phyloP scores from a whole-genome alignment of 1,140 invertebrate species.

The Sycophaga agraensis region DNA sequence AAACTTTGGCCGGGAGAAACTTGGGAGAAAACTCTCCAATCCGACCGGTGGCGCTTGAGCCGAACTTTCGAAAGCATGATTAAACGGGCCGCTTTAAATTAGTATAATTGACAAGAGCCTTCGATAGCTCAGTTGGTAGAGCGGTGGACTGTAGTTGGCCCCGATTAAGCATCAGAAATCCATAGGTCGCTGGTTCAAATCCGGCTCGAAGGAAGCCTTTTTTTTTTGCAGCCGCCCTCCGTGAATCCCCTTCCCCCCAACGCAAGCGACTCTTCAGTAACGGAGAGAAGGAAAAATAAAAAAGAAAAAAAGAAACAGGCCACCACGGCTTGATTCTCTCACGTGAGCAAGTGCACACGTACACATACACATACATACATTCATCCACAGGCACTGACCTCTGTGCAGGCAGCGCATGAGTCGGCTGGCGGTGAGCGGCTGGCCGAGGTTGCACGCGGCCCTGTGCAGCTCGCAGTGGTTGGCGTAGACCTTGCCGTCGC shows the following conservation, averaged over 20 bases:
- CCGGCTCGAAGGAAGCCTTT: constrained; percentile 49
- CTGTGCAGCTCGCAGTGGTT: constrained; percentile 78
- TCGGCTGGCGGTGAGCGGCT: constrained; percentile 62
- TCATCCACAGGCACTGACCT: constrained; percentile 37
- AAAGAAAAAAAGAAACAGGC: constrained; percentile 11
- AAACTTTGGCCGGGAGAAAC: no score
- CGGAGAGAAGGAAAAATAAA: neutral
- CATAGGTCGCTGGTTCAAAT: constrained; percentile 54
- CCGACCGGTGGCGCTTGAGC: no score
- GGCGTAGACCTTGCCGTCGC: constrained; percentile 71
- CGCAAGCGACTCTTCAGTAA: no score
- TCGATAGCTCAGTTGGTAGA: constrained; percentile 87
- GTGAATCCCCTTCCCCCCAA: no score
- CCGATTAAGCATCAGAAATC: constrained; percentile 24
- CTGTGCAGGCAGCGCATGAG: constrained; percentile 57
- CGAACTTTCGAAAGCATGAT: no score
- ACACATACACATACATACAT: no score
- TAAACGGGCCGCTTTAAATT: no score
- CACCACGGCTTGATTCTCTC: no score
- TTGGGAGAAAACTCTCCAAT: no score
- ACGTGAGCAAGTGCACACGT: no score
- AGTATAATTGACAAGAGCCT: constrained; percentile 51
- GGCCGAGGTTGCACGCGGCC: constrained; percentile 65
- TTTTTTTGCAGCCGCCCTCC: no score
- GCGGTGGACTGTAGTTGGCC: constrained; percentile 78